Evolutionary conservation across 64 coral and sea anemone species (phyloP).

Genomic region (Stichodactyla mertensii): DNA sequence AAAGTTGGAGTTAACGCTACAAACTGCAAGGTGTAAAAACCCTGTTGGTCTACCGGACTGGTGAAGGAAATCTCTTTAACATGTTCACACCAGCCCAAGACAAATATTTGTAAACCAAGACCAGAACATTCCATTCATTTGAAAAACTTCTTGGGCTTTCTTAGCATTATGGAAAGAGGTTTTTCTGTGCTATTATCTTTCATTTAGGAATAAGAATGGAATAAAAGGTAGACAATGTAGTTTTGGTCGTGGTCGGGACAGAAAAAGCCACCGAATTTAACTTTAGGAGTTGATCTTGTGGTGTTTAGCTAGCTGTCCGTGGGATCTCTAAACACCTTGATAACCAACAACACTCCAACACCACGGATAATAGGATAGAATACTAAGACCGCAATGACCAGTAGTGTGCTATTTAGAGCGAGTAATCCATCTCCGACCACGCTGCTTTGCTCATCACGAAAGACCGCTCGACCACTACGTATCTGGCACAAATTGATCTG

Average conservation of each 20-base stretch:
- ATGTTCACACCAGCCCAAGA: neutral
- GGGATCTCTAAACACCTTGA: neutral
- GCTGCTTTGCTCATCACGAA: neutral
- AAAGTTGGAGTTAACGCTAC: neutral
- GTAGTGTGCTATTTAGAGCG: neutral
- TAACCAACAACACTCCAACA: neutral
- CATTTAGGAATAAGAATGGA: neutral
- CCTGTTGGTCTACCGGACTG: neutral
- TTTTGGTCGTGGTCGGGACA: neutral
- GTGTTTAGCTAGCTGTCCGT: neutral
- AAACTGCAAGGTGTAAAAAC: conserved; percentile 6
- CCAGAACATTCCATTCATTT: neutral
- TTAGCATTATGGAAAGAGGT: neutral
- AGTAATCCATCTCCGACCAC: neutral
- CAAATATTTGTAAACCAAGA: neutral
- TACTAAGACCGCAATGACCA: neutral
- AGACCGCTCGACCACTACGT: neutral
- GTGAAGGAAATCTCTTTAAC: neutral
- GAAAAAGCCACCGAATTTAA: neutral
- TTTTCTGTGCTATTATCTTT: neutral
- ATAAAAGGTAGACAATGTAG: neutral
- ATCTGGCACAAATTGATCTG: neutral
- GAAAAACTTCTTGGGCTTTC: neutral
- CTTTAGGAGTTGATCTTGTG: neutral
- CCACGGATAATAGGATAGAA: conserved; percentile 6